These are phyloP conservation scores for Spatula versicolor DNA, from an alignment of 2,797 vertebrate species.

Conservation along the genomic window DNA sequence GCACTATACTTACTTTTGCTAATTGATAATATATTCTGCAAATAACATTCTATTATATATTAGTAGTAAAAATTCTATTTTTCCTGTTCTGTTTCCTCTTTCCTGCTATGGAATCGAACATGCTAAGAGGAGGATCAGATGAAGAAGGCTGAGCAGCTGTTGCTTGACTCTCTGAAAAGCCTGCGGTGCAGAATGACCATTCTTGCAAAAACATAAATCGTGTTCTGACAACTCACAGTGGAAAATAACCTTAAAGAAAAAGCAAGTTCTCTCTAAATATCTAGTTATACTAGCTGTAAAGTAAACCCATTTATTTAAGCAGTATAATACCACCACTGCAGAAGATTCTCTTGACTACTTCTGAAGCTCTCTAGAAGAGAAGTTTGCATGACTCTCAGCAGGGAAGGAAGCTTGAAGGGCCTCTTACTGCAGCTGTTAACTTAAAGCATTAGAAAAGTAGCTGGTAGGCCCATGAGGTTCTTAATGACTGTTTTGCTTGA, in stretches of 20 bases:
- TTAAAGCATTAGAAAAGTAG: conserved; percentile 42
- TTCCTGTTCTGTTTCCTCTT: not conserved
- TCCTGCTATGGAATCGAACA: not conserved
- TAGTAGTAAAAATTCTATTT: not conserved
- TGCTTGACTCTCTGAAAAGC: conserved; percentile 22
- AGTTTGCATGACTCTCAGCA: not conserved
- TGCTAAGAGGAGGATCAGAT: not conserved
- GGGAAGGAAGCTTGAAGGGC: conserved; percentile 3
- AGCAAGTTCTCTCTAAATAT: not conserved
- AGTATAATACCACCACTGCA: not conserved
- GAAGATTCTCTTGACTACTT: not conserved
- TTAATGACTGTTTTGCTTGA: conserved; percentile 59
- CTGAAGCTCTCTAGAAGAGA: not conserved
- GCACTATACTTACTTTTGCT: not conserved
- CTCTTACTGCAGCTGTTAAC: not conserved
- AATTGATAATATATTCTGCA: not conserved
- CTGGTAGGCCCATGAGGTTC: conserved; percentile 49
- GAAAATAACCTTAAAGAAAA: not conserved
- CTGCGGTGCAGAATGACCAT: not conserved
- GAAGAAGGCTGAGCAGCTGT: conserved; percentile 38
- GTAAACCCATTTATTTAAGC: conserved; percentile 3
- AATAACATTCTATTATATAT: not conserved
- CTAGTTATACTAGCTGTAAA: not conserved
- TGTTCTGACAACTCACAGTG: not conserved
- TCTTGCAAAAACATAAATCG: conserved; percentile 11